Evolutionary conservation across 2,888 invertebrate species (phyloP), one percentile per base, ranked within the genome.

Genomic region (Chymomyza amoena): DNA sequence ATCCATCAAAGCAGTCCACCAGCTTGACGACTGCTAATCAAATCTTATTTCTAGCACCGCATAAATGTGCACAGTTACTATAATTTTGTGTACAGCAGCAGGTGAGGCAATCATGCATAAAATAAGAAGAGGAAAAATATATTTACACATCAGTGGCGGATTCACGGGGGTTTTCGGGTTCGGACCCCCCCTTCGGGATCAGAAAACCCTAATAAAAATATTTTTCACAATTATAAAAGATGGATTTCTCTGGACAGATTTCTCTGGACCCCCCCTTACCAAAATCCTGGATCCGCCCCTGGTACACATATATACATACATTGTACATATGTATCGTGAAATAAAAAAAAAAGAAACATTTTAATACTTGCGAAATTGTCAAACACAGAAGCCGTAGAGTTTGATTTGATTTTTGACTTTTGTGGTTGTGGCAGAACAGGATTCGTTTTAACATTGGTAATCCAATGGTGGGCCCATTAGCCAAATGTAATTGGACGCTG

Each of bases 381-480:
- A 10, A 45, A 3, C 39, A 45, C 39, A 45, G 39, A 45, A 45
- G 39, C 39, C 39, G 6, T 13, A 45, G 39, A 45, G 13, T 45
- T 45, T 45, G 13, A 45, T 45, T 13, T 45, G 13, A 20, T 18
- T 54, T 54, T 51, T 51, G 15, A n/a, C 16, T 15, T 75, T 56
- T 56, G 28, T 60, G 60, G 32, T 36, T 54, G 20, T 64, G 72
- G 52, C 61, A 78, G 52, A 75, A 75, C 75, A 75, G 75, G 75
- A 75, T 75, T 61, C 66, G 61, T 63, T 51, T 61, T 67, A 15
- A 18, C 39, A 64, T 64, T 57, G 64, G 9, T 36, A 73, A 62
- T 64, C 61, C 45, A 60, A 51, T 66, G 18, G 54, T 69, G 70
- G 66, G 64, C 61, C 75, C 84, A 86, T 82, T 85, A 86, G 84